phyloP scores from a whole-genome alignment of 1,140 invertebrate genomes.

The Anoplophora glabripennis region DNA sequence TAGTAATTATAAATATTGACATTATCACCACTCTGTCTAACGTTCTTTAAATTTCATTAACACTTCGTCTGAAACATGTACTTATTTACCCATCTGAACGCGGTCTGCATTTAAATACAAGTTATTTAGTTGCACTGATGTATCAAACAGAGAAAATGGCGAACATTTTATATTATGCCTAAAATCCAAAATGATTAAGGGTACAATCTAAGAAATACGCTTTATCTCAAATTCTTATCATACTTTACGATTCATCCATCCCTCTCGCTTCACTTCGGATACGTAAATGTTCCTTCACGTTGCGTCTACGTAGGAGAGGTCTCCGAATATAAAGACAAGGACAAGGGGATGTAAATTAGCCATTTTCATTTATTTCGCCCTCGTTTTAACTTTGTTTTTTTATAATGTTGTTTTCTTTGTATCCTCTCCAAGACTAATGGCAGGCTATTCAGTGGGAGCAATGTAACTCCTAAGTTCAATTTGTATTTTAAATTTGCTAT shows the following conservation, averaged over 20 bases:
- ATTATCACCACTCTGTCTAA: too few species aligned
- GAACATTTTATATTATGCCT: background rate
- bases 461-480: constrained; percentile 34
- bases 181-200: constrained; percentile 38
- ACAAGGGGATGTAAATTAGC: constrained; percentile 43
- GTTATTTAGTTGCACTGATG: too few species aligned
- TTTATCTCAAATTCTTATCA: constrained; percentile 24
- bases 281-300: background rate
- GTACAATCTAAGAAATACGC: constrained; percentile 37
- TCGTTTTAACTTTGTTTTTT: constrained; percentile 35
- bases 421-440: constrained; percentile 35
- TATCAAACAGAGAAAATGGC: too few species aligned
- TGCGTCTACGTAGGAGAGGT: constrained; percentile 4
- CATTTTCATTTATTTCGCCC: constrained; percentile 43
- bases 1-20: too few species aligned
- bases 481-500: constrained; percentile 27
- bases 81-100: too few species aligned
- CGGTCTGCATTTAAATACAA: too few species aligned
- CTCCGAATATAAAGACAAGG: constrained; percentile 18
- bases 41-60: too few species aligned
- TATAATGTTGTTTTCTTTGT: constrained; percentile 28
- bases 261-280: background rate
- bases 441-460: constrained; percentile 32
- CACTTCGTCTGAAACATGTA: too few species aligned
- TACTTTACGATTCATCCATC: constrained; percentile 3